Percentiles rank a stretch among this genome's conserved stretches.
Evolutionary conservation across 2,797 vertebrate genomes (phyloP).

Genomic region (Coregonus sp.): DNA sequence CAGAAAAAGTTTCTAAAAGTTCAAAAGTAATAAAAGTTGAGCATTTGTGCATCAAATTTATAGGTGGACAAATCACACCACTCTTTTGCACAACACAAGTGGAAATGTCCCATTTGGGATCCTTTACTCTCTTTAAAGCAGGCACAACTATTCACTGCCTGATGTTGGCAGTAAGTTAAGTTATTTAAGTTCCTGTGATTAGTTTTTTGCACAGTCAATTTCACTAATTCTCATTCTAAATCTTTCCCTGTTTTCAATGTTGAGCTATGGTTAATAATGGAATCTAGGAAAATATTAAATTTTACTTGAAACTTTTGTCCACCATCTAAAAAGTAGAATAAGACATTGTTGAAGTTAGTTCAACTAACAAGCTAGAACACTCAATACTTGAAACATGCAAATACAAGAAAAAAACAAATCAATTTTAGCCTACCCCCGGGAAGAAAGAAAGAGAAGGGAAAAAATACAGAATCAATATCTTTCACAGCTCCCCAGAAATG

Average conservation of each 20-base stretch:
- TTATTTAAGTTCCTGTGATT: not conserved
- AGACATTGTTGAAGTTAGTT: constrained; percentile 15
- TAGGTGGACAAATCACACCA: not conserved
- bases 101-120: not conserved
- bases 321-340: not conserved
- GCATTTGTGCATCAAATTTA: not conserved
- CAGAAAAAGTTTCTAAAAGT: not conserved
- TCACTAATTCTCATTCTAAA: not conserved
- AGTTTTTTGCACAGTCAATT: not conserved
- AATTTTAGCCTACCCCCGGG: constrained; percentile 19
- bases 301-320: not conserved
- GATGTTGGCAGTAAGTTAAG: not conserved
- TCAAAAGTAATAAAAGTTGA: not conserved
- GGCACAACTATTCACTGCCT: not conserved
- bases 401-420: constrained; percentile 17
- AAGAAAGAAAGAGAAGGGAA: not conserved
- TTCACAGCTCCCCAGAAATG: constrained; percentile 26
- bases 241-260: not conserved
- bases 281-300: not conserved
- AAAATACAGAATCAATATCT: constrained; percentile 22
- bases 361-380: constrained; percentile 14
- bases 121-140: not conserved
- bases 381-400: constrained; percentile 17
- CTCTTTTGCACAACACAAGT: not conserved
- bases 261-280: not conserved